phyloP scores from a whole-genome alignment of 2,797 vertebrate genomes.

The Aulostomus chinensis region DNA sequence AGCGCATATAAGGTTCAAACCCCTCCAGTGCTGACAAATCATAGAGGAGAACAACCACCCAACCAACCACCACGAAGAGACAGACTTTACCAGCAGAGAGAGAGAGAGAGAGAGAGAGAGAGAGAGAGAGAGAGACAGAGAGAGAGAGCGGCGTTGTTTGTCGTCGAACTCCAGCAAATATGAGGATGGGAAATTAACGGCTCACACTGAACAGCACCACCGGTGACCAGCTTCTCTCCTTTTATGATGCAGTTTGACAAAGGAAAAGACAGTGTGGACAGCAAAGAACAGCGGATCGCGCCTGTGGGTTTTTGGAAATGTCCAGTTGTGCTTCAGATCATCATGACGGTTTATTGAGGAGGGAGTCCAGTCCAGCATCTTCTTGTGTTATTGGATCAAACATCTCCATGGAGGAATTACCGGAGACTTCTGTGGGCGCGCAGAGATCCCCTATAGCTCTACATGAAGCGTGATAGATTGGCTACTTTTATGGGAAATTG shows the following conservation, averaged over 20 bases:
- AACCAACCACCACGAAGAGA: constrained; percentile 49
- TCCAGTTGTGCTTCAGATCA: constrained; percentile 37
- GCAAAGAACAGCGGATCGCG: constrained; percentile 41
- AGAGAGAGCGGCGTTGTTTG: constrained; percentile 53
- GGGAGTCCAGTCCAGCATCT: constrained; percentile 41
- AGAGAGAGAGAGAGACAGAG: constrained; percentile 20
- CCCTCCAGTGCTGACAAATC: constrained; percentile 52
- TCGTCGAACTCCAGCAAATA: constrained; percentile 71
- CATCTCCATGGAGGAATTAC: constrained; percentile 64
- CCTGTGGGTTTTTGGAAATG: constrained; percentile 39
- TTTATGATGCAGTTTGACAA: constrained; percentile 55
- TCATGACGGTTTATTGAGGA: constrained; percentile 27
- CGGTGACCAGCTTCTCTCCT: too few species aligned
- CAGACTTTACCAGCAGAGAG: constrained; percentile 1
- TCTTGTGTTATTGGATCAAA: constrained; percentile 40
- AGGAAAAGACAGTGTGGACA: constrained; percentile 34
- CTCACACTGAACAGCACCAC: constrained; percentile 39
- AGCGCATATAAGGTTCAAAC: constrained; percentile 44
- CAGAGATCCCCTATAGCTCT: constrained; percentile 56
- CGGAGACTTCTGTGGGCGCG: constrained; percentile 47
- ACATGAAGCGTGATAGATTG: constrained; percentile 40
- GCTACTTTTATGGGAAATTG: constrained; percentile 68
- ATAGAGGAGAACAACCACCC: constrained; percentile 55
- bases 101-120: constrained; percentile 23
- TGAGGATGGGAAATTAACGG: constrained; percentile 65